Evolutionary conservation across 1,140 invertebrate species (phyloP), one percentile per base, ranked within the genome.

Genomic region (Drosophila lacteicornis): DNA sequence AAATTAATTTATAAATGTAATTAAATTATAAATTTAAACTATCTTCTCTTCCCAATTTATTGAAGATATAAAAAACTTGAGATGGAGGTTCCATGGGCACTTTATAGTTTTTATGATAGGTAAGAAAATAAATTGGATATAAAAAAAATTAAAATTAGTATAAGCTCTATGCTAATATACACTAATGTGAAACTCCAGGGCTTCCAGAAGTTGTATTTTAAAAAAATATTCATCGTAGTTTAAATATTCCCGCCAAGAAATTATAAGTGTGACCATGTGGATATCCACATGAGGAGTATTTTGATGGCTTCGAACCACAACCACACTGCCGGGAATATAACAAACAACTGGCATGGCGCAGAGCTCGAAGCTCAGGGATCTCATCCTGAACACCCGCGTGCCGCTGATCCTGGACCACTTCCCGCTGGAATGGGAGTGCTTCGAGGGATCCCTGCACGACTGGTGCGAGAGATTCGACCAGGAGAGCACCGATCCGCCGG

Each of bases 381-480:
- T 92, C 2, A 86, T 92, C 22, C 47, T 92, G 15, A 92, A 92
- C 69, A 85, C 81, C 13, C 67, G 53, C 2, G 74, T 79, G 9
- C 92, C 92, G 7, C 27, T 92, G 22, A 62, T 92, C 7, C 53
- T 92, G 0, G 62, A 78, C 3, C 71, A 91, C 13, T 92, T 91
- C 9, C 63, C 78, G 12, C 36, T 76, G 7, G 33, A 79, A 22
- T 92, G 92, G 92, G 60, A 79, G 47, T 91, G 82, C 38, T 92
- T 92, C 60, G 42, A 84, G 2, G 68, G 67, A 7, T 75, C 84
- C 33, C 50, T 93, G 36, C 91, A 93, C 11, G 93, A 94, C 51
- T 95, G 94, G 94, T 92, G 91, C 63, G 68, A 91, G n/a, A 76
- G 91, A 36, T 94, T 94, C 73, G 93, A 93, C 46, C 71, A 88